Conservation (phyloP, 1,140 invertebrate species). For the Papilio glaucus region DNA sequence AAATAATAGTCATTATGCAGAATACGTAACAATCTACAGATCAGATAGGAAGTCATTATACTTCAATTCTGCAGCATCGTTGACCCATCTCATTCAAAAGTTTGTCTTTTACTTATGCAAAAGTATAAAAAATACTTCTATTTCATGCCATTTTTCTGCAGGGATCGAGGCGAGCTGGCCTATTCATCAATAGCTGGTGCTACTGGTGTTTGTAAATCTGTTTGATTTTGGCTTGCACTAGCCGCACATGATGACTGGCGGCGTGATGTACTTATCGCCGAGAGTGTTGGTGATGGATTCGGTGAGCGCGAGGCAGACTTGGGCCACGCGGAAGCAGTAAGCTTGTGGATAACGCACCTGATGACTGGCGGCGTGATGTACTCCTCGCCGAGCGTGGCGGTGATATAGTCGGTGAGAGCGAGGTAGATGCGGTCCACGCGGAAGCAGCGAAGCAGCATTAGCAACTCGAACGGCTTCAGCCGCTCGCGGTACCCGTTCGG, state of each 20-base stretch:
- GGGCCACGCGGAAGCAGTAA: conserved; percentile 94
- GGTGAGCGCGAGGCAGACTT: conserved; percentile 90
- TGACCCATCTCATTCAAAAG: no score
- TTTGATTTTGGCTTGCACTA: no score
- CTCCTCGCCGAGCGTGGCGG: conserved; percentile 91
- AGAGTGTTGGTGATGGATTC: conserved; percentile 91
- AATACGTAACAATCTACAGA: no score
- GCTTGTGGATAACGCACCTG: conserved; percentile 74
- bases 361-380: conserved; percentile 93
- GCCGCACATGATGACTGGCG: conserved; percentile 88
- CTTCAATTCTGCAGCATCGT: no score
- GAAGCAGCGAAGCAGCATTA: conserved; percentile 94
- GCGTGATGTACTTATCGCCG: conserved; percentile 93
- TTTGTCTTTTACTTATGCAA: no score
- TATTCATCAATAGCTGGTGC: no score
- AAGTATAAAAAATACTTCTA: no score
- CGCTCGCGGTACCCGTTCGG: conserved; percentile 88
- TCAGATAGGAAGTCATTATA: no score
- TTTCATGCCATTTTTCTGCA: no score
- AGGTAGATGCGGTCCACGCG: conserved; percentile 93
- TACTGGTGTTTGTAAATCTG: no score
- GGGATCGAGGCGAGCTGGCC: no score
- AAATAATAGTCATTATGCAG: no score
- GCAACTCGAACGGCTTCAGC: conserved; percentile 87
- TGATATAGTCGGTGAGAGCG: conserved; percentile 91